Conservation (phyloP, 2,888 invertebrate species). For the Nipponacmea schrenckii region DNA sequence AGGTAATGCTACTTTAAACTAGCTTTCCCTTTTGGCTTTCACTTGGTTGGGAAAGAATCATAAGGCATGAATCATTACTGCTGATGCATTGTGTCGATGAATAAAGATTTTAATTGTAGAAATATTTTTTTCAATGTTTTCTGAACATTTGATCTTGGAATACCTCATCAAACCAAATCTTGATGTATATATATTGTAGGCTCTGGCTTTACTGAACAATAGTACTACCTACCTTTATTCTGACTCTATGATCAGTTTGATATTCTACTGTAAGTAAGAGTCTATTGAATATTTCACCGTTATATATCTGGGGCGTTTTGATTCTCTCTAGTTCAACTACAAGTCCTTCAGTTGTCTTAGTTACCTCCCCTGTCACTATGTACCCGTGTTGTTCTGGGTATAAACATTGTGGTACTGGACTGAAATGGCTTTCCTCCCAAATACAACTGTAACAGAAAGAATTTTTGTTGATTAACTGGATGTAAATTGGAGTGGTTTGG, state of each 20-base stretch:
- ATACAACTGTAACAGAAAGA: conserved; percentile 20
- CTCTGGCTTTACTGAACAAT: no score
- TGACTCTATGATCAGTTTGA: conserved; percentile 34
- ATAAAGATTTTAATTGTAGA: no score
- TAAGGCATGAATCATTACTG: no score
- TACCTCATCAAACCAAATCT: no score
- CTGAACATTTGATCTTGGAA: no score
- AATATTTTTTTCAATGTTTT: no score
- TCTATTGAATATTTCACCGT: conserved; percentile 16
- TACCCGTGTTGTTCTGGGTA: conserved; percentile 26
- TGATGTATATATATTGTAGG: no score
- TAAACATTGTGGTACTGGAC: conserved; percentile 21
- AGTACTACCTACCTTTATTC: conserved; percentile 36
- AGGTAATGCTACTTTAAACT: no score
- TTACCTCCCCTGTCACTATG: conserved; percentile 13
- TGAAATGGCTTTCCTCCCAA: conserved; percentile 11
- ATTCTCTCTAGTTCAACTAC: conserved; percentile 24
- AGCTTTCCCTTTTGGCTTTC: no score
- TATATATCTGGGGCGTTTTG: conserved; percentile 25
- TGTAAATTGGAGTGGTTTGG: neutral
- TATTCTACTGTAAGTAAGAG: conserved; percentile 34
- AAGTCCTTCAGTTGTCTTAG: conserved; percentile 22
- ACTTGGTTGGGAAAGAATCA: no score
- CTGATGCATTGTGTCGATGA: no score
- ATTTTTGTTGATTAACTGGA: neutral